Percentiles rank a stretch among this genome's conserved stretches.
Conservation (phyloP, 2,888 invertebrate genomes). For the Aproaerema taeniolella region DNA sequence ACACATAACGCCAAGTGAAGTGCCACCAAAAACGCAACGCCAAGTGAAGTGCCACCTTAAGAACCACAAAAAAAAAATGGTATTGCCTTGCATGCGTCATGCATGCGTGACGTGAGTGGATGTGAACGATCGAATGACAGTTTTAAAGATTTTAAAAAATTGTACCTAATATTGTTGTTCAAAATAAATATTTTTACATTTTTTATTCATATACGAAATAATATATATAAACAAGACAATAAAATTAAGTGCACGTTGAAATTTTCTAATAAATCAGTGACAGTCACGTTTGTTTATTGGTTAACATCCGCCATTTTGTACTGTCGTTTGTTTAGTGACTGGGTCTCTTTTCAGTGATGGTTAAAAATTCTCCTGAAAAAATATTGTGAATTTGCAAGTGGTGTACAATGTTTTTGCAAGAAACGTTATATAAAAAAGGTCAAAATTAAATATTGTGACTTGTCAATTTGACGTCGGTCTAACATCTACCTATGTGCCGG, state of each 20-base stretch:
- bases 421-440: conserved; percentile 58
- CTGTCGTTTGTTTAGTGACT: conserved; percentile 77
- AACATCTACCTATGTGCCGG: conserved; percentile 69
- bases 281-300: conserved; percentile 76
- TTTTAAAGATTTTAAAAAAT: conserved; percentile 58
- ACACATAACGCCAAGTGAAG: too few relatives aligned
- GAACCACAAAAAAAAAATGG: too few relatives aligned
- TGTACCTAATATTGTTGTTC: conserved; percentile 53
- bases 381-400: conserved; percentile 59
- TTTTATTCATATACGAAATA: conserved; percentile 53
- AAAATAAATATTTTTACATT: conserved; percentile 60
- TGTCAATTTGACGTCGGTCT: conserved; percentile 67
- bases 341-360: conserved; percentile 63
- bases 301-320: conserved; percentile 78
- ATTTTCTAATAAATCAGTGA: conserved; percentile 49
- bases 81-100: conserved; percentile 17
- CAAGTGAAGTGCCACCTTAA: too few relatives aligned
- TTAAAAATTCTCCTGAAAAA: conserved; percentile 55
- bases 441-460: conserved; percentile 63
- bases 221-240: conserved; percentile 31
- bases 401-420: conserved; percentile 70
- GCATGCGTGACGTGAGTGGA: conserved; percentile 40
- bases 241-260: conserved; percentile 43
- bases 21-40: too few relatives aligned
- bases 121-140: conserved; percentile 70